phyloP scores from a whole-genome alignment of 2,888 invertebrate genomes.

The Cantharis rustica region DNA sequence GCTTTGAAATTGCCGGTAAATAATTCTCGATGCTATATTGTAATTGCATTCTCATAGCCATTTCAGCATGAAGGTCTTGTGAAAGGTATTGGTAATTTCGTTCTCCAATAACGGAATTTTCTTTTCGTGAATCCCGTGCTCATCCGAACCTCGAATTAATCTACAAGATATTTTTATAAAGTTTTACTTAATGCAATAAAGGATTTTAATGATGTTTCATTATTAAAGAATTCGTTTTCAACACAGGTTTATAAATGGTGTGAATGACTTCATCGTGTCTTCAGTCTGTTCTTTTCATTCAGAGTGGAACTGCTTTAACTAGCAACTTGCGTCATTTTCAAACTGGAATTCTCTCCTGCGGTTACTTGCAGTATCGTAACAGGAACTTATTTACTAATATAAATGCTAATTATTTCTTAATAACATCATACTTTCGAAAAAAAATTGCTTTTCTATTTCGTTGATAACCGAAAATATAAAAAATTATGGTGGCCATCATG shows the following conservation, averaged over 20 bases:
- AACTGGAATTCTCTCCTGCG: constrained; percentile 10
- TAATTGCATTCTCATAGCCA: constrained; percentile 18
- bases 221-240: constrained; percentile 16
- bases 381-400: not conserved
- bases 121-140: constrained; percentile 17
- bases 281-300: constrained; percentile 26
- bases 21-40: not conserved
- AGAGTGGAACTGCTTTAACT: constrained; percentile 22
- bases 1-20: constrained; percentile 5
- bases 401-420: not conserved
- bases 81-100: constrained; percentile 12
- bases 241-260: constrained; percentile 9
- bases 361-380: constrained; percentile 1
- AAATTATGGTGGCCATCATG: too few species aligned
- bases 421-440: not conserved
- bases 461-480: too few species aligned
- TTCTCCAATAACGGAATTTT: constrained; percentile 23
- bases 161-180: not conserved
- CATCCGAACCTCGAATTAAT: constrained; percentile 19
- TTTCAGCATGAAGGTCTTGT: constrained; percentile 17
- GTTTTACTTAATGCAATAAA: not conserved
- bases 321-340: constrained; percentile 19
- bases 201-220: not conserved
- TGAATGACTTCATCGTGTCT: constrained; percentile 28
- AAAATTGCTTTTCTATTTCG: too few species aligned